Evolutionary conservation across 2,888 invertebrate species (phyloP), one percentile per base, ranked within the genome.

Genomic region (Kryphioiulus occultus): DNA sequence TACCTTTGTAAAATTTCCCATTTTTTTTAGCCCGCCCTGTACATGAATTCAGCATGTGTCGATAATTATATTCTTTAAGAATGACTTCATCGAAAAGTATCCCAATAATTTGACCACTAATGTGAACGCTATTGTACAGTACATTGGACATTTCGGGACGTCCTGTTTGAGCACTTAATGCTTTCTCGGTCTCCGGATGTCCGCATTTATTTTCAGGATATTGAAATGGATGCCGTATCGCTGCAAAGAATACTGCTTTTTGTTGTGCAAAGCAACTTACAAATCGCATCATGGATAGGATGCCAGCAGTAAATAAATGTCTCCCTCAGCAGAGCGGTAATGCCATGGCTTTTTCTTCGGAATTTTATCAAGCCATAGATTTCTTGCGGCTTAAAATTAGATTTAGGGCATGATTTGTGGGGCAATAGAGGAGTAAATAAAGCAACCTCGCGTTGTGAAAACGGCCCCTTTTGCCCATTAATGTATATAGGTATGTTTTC

Each of bases 321-420:
- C n/a, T 68, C 26, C 68, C 68, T 19, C 68, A 26, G 68, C 26
- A 68, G 68, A 0, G 68, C 68, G 68, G n/a, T 68, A 68, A 68
- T 68, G 68, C 68, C 68, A 68, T n/a, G 68, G 68, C 68, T 68
- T 68, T 68, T 68, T 68, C 68, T 68, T 68, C n/a, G 68, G 68
- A 68, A 19, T 68, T 59, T 68, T 68, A 68, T 68, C 68, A 68
- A 68, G 26, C 26, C 68, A 68, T 68, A 26, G 68, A 68, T 68
- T 68, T 68, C 68, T 68, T 68, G 26, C 26, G 68, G 68, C 68
- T 68, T 68, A 26, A 68, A 68, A 68, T 68, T 68, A 68, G 68
- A 68, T 68, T 68, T 68, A 68, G 68, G 68, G 22, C 68, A 68
- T 68, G 68, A 68, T 68, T 68, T 68, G 68, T 68, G 68, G 1